Conservation (phyloP, 2,113 vertebrate genomes). For the Leptobrachium ailaonicum region DNA sequence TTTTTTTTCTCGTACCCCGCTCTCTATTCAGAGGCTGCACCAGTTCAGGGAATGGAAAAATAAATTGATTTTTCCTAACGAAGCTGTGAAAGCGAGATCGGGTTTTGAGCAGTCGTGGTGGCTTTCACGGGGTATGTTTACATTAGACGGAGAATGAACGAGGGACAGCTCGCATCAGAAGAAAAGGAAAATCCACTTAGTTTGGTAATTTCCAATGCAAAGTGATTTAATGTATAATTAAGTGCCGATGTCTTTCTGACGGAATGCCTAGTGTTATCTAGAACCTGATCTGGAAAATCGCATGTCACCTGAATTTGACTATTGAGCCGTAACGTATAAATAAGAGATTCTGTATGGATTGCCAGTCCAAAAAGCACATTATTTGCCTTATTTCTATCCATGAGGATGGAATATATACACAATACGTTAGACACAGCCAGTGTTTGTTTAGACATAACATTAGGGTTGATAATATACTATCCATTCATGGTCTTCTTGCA, state of each 20-base stretch:
- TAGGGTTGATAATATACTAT: too few species aligned
- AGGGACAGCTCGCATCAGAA: neutral
- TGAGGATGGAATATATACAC: too few species aligned
- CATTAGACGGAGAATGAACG: neutral
- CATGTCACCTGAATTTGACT: slow-evolving; percentile 27
- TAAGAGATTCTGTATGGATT: too few species aligned
- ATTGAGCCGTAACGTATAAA: too few species aligned
- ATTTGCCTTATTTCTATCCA: too few species aligned
- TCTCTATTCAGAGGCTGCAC: slow-evolving; percentile 57
- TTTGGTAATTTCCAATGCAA: slow-evolving; percentile 30
- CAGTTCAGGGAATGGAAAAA: slow-evolving; percentile 69
- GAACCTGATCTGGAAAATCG: slow-evolving; percentile 1
- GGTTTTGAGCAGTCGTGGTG: slow-evolving; percentile 52
- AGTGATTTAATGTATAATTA: slow-evolving; percentile 29
- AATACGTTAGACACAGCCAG: too few species aligned
- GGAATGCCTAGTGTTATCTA: slow-evolving; percentile 1
- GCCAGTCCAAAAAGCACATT: too few species aligned
- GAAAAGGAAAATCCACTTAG: slow-evolving; percentile 5
- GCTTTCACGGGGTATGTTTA: slow-evolving; percentile 22
- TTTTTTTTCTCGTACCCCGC: slow-evolving; percentile 39
- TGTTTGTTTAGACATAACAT: too few species aligned
- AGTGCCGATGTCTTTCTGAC: slow-evolving; percentile 1
- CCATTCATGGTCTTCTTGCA: too few species aligned
- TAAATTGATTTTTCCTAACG: slow-evolving; percentile 68
- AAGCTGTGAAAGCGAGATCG: slow-evolving; percentile 58